Base-by-base conservation (phyloP, 2,113 vertebrate genomes). In the Nibea albiflora region DNA sequence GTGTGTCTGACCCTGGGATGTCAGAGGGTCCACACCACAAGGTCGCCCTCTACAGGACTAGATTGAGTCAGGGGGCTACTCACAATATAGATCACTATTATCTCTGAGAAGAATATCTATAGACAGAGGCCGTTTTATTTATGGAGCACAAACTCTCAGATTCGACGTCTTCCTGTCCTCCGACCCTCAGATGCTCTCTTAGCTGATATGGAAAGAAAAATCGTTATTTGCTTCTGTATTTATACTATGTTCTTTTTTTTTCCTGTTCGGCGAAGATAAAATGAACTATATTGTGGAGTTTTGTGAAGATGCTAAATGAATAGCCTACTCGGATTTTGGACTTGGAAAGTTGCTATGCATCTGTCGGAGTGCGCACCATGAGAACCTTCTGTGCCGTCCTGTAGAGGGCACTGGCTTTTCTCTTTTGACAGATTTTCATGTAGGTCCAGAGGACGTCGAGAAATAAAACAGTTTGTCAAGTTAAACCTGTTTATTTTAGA, bases 391-490 rank as follows among this genome's bases (percentile, higher is more conserved):
- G 19, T 5, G 44, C 5, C 53, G 71, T 78, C 93, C 93, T 94
- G 91, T 75, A 91, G 93, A 93, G 92, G 92, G 92, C 92, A 90
- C 86, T 93, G 88, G 86, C 87, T 83, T 90, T 89, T 92, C 84
- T 93, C 90, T 93, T 94, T 91, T 90, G 58, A 74, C 65, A 69
- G 64, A 35, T 46, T 50, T 61, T 69, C 44, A 53, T 42, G 47
- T 11, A 8, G 49, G n/a, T 24, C 8, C 54, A 22, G 28, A 7
- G 50, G 44, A 81, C 53, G 2, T 39, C 61, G n/a, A 67, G 20
- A 80, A 47, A 66, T 20, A 10, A 39, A 47, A 73, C 26, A 46
- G 24, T 53, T 17, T 42, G 42, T 39, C 58, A 54, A 47, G 42
- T 64, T 79, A 61, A 64, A 81, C 3, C 11, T 60, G n/a, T 63